Evolutionary conservation across 2,888 invertebrate genomes (phyloP), one percentile per base, ranked within the genome.

Genomic region (Ochropacha duplaris): DNA sequence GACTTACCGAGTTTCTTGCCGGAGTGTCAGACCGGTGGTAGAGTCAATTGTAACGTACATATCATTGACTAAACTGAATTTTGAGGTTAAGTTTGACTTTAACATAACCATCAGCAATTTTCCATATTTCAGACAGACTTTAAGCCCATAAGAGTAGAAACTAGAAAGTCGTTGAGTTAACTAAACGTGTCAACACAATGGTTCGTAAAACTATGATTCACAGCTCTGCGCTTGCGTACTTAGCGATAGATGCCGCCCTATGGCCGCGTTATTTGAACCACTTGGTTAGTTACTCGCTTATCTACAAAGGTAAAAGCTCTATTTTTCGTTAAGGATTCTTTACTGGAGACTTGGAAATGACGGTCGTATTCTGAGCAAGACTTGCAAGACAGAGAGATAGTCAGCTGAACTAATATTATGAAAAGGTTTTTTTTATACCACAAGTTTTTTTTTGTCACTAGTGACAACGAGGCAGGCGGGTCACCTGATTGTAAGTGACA

Each of bases 151-250:
- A 44, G 16, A 9, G 19, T 44, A 44, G 44, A 44, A 44, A 44
- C 44, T 44, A 44, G 26, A 24, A 22, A 31, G 49, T 3, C 4
- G 16, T n/a, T 2, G 34, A 52, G 36, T n/a, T n/a, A 52, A 28
- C 52, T 52, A 57, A 52, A 58, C 65, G 67, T 65, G 65, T 55
- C 5, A 3, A 24, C 24, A 63, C 67, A 67, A 67, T 65, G 54
- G 67, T 58, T 56, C 58, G 58, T 65, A 63, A 67, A 64, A 36
- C 22, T 16, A 19, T 52, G 52, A 52, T 31, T 52, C 52, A 31
- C 34, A 16, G 16, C 26, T 9, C n/a, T 44, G 19, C 16, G 19
- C 44, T 9, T 19, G 19, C 16, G 44, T 9, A 44, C 44, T 19
- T 44, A 44, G 36, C 44, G 39, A 16, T 44, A 19, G 44, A 44